A percentile compares a stretch with the other conserved stretches of the same genome.
Conservation (phyloP, 2,888 invertebrate species). For the Tuta absoluta region DNA sequence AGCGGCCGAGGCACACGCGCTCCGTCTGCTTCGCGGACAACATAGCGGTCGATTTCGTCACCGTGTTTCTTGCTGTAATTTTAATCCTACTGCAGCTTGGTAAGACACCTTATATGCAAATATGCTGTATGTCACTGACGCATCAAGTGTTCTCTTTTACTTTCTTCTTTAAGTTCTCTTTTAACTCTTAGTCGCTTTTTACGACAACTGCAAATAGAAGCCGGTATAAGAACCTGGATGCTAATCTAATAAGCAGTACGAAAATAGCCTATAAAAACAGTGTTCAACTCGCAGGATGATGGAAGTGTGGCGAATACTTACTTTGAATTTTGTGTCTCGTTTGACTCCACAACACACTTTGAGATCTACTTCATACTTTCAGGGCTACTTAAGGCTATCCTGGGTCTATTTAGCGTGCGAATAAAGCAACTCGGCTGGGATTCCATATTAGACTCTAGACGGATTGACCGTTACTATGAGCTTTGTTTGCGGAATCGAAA, state of each 20-base stretch:
- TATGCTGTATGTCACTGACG: too few species aligned
- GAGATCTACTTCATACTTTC: conserved; percentile 29
- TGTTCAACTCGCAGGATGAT: too few species aligned
- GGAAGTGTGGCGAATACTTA: too few species aligned
- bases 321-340: neutral
- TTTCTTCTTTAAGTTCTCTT: too few species aligned
- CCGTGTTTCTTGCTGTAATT: conserved; percentile 57
- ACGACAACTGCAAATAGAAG: too few species aligned
- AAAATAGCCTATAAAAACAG: too few species aligned
- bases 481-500: conserved; percentile 54
- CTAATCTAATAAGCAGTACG: too few species aligned
- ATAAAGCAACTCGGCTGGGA: conserved; percentile 77
- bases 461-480: conserved; percentile 78
- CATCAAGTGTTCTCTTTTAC: too few species aligned
- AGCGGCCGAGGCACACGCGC: conserved; percentile 53
- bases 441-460: conserved; percentile 68
- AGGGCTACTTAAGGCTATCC: conserved; percentile 11
- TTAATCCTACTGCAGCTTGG: conserved; percentile 58
- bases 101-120: conserved; percentile 37
- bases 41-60: conserved; percentile 50
- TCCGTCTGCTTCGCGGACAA: conserved; percentile 58
- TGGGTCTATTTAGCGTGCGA: conserved; percentile 7
- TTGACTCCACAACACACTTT: too few species aligned
- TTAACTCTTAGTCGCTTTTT: too few species aligned
- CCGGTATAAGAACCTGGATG: too few species aligned